phyloP scores from a whole-genome alignment of 2,113 vertebrate species.

The Erinaceus europaeus region DNA sequence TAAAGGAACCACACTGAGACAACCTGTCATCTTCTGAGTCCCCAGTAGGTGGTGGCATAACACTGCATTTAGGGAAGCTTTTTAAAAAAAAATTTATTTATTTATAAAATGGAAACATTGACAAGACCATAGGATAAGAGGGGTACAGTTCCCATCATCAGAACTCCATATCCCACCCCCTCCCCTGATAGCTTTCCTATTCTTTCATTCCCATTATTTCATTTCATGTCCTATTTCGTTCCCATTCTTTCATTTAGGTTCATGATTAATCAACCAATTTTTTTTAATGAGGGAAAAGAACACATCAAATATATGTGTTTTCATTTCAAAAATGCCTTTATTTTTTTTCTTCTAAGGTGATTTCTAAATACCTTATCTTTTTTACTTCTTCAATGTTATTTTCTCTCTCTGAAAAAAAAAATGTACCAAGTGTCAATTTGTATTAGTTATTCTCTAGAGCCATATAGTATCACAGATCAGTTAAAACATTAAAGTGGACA shows the following conservation, averaged over 20 bases:
- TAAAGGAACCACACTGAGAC: not conserved
- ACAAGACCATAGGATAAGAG: no score
- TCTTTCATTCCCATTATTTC: no score
- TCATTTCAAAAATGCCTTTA: conserved; percentile 10
- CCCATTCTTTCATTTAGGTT: no score
- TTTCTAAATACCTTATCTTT: not conserved
- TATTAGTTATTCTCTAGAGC: not conserved
- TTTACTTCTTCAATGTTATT: not conserved
- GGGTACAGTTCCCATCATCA: no score
- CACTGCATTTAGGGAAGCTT: conserved; percentile 40
- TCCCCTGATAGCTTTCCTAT: no score
- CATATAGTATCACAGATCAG: not conserved
- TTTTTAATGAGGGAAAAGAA: not conserved
- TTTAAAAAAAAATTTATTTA: no score
- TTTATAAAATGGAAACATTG: no score
- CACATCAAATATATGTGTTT: not conserved
- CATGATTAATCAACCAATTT: no score
- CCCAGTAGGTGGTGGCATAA: conserved; percentile 71
- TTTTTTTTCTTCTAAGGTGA: conserved; percentile 7
- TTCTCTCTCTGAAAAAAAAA: not conserved
- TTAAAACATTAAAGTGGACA: not conserved
- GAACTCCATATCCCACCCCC: no score
- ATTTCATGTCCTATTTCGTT: no score
- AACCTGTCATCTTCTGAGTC: conserved; percentile 53
- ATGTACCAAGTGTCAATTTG: not conserved